Base-by-base conservation (phyloP, 2,888 invertebrate genomes). In the Phoenoteleia sp. region DNA sequence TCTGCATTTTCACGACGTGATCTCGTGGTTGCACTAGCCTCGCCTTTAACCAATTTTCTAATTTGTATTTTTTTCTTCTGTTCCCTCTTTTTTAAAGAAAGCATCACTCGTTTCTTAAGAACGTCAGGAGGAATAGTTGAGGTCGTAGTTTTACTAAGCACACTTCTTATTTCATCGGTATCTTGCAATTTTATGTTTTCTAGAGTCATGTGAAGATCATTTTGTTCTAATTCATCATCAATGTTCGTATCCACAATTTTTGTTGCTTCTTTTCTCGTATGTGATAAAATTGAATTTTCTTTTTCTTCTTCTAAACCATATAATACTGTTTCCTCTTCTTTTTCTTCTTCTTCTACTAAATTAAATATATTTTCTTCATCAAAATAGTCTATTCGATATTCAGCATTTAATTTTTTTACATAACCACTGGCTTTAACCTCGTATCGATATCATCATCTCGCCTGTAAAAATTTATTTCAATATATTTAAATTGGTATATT, bases 391-490 rank as follows among this genome's bases (percentile, higher is more conserved):
- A 89, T 91, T 25, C 88, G 92, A 85, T 94, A 88, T 11, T 91
- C 91, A 47, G 89, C 89, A 1, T 98, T 97, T 94, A 98, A 96
- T 90, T 97, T 96, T 92, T 96, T 97, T 0, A 97, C 97, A 58
- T 64, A 76, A 25, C 98, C 98, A 87, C 99, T 98, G 88, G 99
- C 99, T 21, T 96, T 96, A 1, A 99, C 96, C 94, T 99, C 98
- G 97, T 95, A 94, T 99, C 99, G 69, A 99, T 94, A 87, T 95
- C 95, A 92, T 97, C 97, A 87, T 97, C 97, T 17, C 98, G 95
- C 91, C 97, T 96, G 69, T 95, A 93, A 92, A n/a, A n/a, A n/a
- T n/a, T n/a, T n/a, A n/a, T n/a, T n/a, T n/a, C n/a, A n/a, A n/a
- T n/a, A n/a, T n/a, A n/a, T 19, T n/a, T 9, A 54, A 54, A n/a